Evolutionary conservation across 2,113 vertebrate species (phyloP).

Genomic region (Anoura caudifer): DNA sequence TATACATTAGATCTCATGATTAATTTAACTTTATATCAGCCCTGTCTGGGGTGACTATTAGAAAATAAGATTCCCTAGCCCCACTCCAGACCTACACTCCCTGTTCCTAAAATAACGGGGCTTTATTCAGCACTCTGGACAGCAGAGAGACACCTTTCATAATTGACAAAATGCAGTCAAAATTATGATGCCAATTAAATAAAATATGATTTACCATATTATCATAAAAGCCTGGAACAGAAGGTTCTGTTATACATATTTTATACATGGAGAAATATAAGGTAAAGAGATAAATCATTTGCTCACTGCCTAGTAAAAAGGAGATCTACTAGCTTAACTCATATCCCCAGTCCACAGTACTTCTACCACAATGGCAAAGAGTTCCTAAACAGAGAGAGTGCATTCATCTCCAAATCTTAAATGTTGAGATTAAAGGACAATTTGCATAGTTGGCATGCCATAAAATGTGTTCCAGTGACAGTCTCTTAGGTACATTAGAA

Average conservation of each 20-base stretch:
- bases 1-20: background rate
- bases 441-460: background rate
- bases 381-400: background rate
- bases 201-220: conserved; percentile 32
- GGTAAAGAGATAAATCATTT: conserved; percentile 9
- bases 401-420: background rate
- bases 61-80: conserved; percentile 4
- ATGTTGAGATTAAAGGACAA: background rate
- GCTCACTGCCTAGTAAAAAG: background rate
- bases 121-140: conserved; percentile 13
- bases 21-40: background rate
- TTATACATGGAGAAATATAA: background rate
- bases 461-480: background rate
- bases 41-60: background rate
- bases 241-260: background rate
- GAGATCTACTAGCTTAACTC: background rate
- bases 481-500: background rate
- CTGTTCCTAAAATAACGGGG: background rate
- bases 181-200: conserved; percentile 41
- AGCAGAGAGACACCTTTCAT: background rate
- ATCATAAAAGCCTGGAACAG: background rate
- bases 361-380: background rate
- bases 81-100: background rate
- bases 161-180: conserved; percentile 8
- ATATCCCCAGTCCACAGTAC: background rate